phyloP scores from a whole-genome alignment of 30 jellyfish, hydroid and myxozoan species.

The Sanderia malayensis region DNA sequence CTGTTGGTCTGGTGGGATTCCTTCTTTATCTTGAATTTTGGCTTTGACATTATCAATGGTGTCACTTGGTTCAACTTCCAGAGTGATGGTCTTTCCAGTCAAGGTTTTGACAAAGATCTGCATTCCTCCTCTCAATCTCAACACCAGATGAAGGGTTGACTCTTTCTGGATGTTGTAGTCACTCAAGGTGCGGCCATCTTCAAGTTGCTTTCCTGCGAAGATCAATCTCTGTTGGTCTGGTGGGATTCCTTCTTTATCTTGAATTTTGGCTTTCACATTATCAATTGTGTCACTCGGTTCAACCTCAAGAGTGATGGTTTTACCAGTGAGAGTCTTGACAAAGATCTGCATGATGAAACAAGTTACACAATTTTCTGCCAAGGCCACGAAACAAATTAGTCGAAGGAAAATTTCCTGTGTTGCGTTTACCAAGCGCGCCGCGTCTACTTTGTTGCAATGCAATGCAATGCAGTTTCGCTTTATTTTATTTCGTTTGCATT shows the following conservation, averaged over 20 bases:
- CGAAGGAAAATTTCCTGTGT: not conserved
- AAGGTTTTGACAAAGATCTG: conserved; percentile 89
- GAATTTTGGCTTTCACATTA: conserved; percentile 80
- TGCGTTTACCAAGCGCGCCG: not conserved
- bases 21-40: conserved; percentile 97
- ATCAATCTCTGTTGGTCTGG: conserved; percentile 95
- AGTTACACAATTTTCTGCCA: conserved; percentile 21
- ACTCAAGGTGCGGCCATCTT: conserved; percentile 94
- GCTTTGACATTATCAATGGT: conserved; percentile 89
- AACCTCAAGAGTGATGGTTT: conserved; percentile 89
- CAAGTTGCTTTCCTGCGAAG: conserved; percentile 90
- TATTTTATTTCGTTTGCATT: too few species aligned
- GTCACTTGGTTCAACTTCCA: conserved; percentile 96
- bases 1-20: conserved; percentile 98
- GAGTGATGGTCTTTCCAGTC: conserved; percentile 95
- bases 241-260: conserved; percentile 94
- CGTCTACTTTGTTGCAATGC: too few species aligned
- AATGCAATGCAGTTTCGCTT: too few species aligned
- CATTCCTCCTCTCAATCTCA: conserved; percentile 93
- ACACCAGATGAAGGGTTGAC: conserved; percentile 87
- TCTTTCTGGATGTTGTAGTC: conserved; percentile 95
- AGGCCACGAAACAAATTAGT: not conserved
- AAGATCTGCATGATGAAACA: conserved; percentile 59
- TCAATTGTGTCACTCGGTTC: conserved; percentile 85
- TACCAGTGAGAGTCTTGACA: conserved; percentile 92